Base-by-base conservation (phyloP, 2,113 vertebrate species). In the Equus quagga region DNA sequence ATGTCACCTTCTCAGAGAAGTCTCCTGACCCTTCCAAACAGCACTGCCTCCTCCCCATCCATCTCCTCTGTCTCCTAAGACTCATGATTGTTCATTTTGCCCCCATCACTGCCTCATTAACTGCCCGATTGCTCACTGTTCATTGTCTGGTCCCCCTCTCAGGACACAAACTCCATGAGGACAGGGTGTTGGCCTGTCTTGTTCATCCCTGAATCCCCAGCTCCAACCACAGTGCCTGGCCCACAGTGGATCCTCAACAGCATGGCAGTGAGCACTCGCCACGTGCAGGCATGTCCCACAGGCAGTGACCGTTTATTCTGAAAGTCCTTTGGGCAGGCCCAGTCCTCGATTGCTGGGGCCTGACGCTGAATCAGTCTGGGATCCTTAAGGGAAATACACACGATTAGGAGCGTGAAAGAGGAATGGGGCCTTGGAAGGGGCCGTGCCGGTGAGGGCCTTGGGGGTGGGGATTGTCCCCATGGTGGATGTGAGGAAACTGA, bases 231-330 rank as follows among this genome's bases (percentile, higher is more conserved):
- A 56, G 33, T 3, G 36, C 41, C n/a, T 7, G 56, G 70, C 64
- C 46, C n/a, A 26, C 28, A 7, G 51, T 10, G 8, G 65, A 11
- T 18, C 31, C 90, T 44, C 44, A 44, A 0, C 13, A 41, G 3
- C 64, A 26, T 1, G 19, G 70, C 56, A 13, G 64, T 3, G 14
- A 64, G 56, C 23, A 2, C 58, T 79, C 2, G 2, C 46, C 8
- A 0, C 3, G 56, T 46, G 51, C 17, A 13, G 87, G 54, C 83
- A 8, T 0, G 0, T 3, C 28, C 76, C 5, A 0, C 0, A 28
- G 46, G 24, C 64, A 60, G 21, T 5, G n/a, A 49, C 26, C 78
- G 8, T 28, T 82, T 24, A 56, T 69, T n/a, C 72, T 80, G 41
- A 67, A 62, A 54, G 7, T 6, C 17, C 28, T 2, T 2, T 8